Evolutionary conservation across 2,113 vertebrate species (phyloP).

Genomic region (Campylomormyrus tamandua): DNA sequence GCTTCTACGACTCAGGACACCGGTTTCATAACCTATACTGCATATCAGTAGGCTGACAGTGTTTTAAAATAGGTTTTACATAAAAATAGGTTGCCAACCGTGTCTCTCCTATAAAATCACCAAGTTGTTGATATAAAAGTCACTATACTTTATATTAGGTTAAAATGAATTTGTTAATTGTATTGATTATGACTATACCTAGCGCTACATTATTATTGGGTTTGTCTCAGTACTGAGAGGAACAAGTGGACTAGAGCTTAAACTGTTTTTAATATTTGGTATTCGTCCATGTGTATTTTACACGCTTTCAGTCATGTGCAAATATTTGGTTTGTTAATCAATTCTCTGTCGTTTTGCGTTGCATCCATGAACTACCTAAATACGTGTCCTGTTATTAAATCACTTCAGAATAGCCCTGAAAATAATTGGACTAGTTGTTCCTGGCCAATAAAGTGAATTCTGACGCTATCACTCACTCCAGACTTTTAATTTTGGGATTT

Average conservation of each 20-base stretch:
- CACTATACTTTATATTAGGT: neutral
- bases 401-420: neutral
- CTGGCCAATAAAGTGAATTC: neutral
- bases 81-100: neutral
- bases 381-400: neutral
- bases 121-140: neutral
- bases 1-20: neutral
- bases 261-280: neutral
- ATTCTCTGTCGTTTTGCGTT: neutral
- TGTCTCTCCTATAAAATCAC: neutral
- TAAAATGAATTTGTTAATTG: neutral
- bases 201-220: neutral
- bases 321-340: neutral
- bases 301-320: neutral
- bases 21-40: neutral
- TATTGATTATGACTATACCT: neutral
- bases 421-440: neutral
- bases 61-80: neutral
- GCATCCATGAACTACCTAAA: neutral
- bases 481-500: neutral
- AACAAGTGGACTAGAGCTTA: neutral
- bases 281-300: neutral
- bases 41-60: neutral
- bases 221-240: neutral
- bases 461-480: neutral